Conservation (phyloP, 2,113 vertebrate genomes). For the Urocynchramus pylzowi region DNA sequence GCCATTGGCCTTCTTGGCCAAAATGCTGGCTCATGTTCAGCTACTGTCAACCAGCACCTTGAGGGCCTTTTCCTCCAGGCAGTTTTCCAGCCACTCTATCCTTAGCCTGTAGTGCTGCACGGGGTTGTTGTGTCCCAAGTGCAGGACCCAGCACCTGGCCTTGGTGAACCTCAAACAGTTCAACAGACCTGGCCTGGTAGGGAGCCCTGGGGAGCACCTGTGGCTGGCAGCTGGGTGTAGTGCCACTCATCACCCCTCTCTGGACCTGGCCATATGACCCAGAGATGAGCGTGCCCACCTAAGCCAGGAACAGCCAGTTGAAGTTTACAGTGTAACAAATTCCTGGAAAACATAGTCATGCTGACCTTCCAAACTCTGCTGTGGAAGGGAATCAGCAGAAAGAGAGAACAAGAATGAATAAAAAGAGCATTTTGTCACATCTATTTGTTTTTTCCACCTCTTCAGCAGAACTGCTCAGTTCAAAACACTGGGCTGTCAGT, state of each 20-base stretch:
- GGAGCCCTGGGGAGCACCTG: neutral
- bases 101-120: neutral
- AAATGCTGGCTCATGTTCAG: neutral
- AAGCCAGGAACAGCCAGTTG: neutral
- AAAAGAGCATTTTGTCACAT: neutral
- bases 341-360: neutral
- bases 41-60: rapidly evolving
- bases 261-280: neutral
- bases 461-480: neutral
- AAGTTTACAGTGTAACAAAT: neutral
- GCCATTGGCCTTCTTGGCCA: neutral
- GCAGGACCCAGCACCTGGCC: neutral
- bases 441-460: neutral
- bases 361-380: neutral
- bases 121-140: neutral
- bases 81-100: neutral
- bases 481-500: neutral
- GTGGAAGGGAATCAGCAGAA: neutral
- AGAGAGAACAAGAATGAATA: neutral
- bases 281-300: neutral
- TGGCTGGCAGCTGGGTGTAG: neutral
- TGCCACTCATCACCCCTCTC: neutral
- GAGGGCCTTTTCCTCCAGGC: neutral
- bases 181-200: neutral
- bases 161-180: neutral